Conservation (phyloP, 2,888 invertebrate species). For the Thumatha senex region DNA sequence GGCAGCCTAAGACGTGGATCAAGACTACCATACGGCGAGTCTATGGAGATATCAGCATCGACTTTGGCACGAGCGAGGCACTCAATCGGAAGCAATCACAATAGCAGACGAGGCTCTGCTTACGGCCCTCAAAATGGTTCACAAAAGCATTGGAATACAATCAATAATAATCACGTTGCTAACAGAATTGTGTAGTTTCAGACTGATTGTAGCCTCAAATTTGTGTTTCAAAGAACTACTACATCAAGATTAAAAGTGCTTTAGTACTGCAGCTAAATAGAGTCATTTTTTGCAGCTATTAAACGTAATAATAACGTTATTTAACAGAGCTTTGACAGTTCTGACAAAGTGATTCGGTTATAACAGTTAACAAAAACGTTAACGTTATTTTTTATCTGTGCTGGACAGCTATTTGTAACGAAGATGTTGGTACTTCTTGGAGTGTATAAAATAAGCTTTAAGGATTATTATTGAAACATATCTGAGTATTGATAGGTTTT, state of each 20-base stretch:
- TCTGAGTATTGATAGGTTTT: constrained; percentile 50
- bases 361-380: background rate
- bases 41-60: constrained; percentile 78
- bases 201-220: constrained; percentile 12
- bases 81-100: constrained; percentile 58
- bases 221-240: constrained; percentile 9
- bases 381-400: constrained; percentile 11
- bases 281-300: background rate
- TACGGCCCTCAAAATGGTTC: constrained; percentile 56
- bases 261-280: constrained; percentile 7
- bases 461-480: constrained; percentile 59
- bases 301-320: too few species aligned
- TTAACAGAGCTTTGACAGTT: too few species aligned
- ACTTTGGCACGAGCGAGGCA: constrained; percentile 66
- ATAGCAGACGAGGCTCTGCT: constrained; percentile 57
- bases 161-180: constrained; percentile 65
- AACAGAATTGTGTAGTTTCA: constrained; percentile 59
- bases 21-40: constrained; percentile 72
- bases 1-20: constrained; percentile 67
- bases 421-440: constrained; percentile 23
- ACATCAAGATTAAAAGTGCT: constrained; percentile 14
- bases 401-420: background rate
- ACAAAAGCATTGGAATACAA: constrained; percentile 66
- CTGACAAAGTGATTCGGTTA: background rate
- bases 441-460: constrained; percentile 62